phyloP scores from a whole-genome alignment of 2,888 invertebrate species.

The Ptilodon capucinus region DNA sequence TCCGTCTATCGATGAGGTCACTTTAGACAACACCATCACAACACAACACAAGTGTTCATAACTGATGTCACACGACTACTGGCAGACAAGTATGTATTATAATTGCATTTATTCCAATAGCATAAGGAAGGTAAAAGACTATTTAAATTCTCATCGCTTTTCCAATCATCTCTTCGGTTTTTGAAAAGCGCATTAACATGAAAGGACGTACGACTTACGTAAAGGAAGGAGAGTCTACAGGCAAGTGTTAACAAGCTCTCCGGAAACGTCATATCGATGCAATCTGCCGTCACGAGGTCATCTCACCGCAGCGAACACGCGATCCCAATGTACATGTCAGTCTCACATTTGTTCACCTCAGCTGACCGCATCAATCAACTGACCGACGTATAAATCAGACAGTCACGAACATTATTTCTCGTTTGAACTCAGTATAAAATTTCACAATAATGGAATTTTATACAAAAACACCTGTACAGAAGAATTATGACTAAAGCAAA shows the following conservation, averaged over 20 bases:
- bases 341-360: slow-evolving; percentile 23
- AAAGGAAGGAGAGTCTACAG: slow-evolving; percentile 44
- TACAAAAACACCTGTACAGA: slow-evolving; percentile 17
- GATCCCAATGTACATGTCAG: slow-evolving; percentile 24
- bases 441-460: slow-evolving; percentile 22
- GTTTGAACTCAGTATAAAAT: slow-evolving; percentile 9
- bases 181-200: neutral
- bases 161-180: neutral
- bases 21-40: slow-evolving; percentile 34
- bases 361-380: slow-evolving; percentile 25
- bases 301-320: slow-evolving; percentile 41
- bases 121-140: slow-evolving; percentile 3
- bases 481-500: slow-evolving; percentile 47
- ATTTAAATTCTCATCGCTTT: neutral
- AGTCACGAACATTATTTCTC: slow-evolving; percentile 41
- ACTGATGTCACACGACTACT: slow-evolving; percentile 47
- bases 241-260: slow-evolving; percentile 47
- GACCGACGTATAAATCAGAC: slow-evolving; percentile 36
- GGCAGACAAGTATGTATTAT: slow-evolving; percentile 24
- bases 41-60: slow-evolving; percentile 54
- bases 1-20: slow-evolving; percentile 45
- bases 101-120: slow-evolving; percentile 1
- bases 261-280: slow-evolving; percentile 50
- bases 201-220: slow-evolving; percentile 39
- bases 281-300: slow-evolving; percentile 49